Evolutionary conservation across 2,797 vertebrate species (phyloP).

Genomic region (Delichon dasypus): DNA sequence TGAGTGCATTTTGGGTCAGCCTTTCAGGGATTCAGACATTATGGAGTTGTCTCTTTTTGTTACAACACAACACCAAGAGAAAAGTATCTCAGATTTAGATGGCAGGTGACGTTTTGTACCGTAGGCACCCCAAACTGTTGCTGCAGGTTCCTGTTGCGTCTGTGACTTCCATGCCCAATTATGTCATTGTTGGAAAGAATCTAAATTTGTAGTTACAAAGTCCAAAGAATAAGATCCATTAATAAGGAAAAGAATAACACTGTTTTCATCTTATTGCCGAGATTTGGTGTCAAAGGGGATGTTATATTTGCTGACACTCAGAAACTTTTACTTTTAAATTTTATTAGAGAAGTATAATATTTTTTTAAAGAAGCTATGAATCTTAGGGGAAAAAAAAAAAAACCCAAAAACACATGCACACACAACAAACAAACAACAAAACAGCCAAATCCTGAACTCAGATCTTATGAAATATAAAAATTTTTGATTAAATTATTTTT

Average conservation of each 20-base stretch:
- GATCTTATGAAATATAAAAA: neutral
- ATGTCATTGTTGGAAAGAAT: neutral
- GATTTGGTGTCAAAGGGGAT: neutral
- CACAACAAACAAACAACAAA: too few species aligned
- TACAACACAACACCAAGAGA: neutral
- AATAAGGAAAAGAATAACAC: neutral
- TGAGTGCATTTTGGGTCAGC: neutral
- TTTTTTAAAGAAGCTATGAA: neutral
- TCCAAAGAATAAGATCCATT: neutral
- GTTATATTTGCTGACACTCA: neutral
- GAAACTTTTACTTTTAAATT: neutral
- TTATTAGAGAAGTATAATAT: neutral
- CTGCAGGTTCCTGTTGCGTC: neutral
- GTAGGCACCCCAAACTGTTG: neutral
- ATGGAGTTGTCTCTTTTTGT: neutral
- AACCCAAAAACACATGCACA: neutral
- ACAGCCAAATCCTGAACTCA: neutral
- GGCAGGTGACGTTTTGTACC: neutral
- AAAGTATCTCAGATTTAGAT: neutral
- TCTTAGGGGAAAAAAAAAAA: neutral
- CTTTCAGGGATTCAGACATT: neutral
- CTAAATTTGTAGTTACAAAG: neutral
- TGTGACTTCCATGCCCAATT: neutral
- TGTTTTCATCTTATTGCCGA: neutral
- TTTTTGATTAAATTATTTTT: neutral